Conservation (phyloP, 2,797 vertebrate species). For the Chelidonichthys spinosus region DNA sequence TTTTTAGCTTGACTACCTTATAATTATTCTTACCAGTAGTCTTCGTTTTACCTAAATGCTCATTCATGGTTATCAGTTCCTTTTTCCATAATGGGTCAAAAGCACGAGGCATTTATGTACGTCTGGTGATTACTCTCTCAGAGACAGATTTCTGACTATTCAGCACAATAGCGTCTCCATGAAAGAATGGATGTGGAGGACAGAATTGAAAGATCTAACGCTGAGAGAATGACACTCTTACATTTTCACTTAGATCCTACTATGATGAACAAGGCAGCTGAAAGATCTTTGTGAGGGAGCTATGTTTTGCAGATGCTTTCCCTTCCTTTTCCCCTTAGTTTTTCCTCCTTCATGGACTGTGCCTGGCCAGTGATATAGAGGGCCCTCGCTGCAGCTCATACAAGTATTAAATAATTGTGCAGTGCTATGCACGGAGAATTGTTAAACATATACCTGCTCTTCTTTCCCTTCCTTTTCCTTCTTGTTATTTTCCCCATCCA, state of each 20-base stretch:
- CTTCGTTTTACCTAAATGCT: slow-evolving; percentile 9
- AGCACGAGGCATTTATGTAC: slow-evolving; percentile 3
- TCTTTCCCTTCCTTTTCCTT: neutral
- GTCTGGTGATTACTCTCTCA: slow-evolving; percentile 10
- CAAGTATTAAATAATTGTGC: slow-evolving; percentile 10
- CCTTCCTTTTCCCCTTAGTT: neutral
- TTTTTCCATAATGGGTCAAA: slow-evolving; percentile 16
- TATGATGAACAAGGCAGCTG: slow-evolving; percentile 17
- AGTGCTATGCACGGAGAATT: slow-evolving; percentile 7
- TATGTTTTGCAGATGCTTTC: neutral
- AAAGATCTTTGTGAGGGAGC: neutral
- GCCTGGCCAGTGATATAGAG: slow-evolving; percentile 10
- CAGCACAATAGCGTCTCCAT: slow-evolving; percentile 20
- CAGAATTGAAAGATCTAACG: slow-evolving; percentile 17
- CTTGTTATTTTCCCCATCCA: slow-evolving; percentile 26
- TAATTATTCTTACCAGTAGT: neutral
- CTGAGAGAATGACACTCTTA: slow-evolving; percentile 23
- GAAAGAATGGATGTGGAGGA: slow-evolving; percentile 2
- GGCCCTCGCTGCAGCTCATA: neutral
- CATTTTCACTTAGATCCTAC: slow-evolving; percentile 12
- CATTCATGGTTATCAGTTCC: neutral
- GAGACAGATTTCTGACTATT: slow-evolving; percentile 29
- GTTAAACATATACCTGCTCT: slow-evolving; percentile 21
- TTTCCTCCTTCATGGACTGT: slow-evolving; percentile 6
- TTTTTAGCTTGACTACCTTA: neutral